Evolutionary conservation across 2,113 vertebrate species (phyloP), one percentile per base, ranked within the genome.

Genomic region (Rhombomys opimus): DNA sequence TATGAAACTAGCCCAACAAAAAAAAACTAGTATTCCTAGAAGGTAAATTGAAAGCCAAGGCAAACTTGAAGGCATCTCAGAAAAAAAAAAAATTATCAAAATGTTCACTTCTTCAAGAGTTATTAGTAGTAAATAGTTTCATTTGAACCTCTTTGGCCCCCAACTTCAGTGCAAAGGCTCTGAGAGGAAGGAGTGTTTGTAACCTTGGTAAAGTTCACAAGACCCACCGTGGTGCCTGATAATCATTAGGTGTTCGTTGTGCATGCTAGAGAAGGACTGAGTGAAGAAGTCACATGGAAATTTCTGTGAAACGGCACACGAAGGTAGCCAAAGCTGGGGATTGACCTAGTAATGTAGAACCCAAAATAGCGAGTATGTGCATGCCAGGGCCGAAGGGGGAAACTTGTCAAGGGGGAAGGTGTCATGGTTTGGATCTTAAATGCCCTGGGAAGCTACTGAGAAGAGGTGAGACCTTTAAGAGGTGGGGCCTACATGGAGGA

Each of bases 91-190:
- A 72, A 72, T 75, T 38, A 89, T 88, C 35, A 76, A 82, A 88
- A 89, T 57, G 52, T 89, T 73, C 65, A 38, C 46, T 82, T 92
- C 92, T 92, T 86, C 76, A 77, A 92, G 97, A 88, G 80, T 67
- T 63, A 63, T 41, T 30, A 25, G 12, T n/a, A 78, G 72, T 52
- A 22, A 93, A 15, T 54, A 50, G 32, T 63, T 20, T 61, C 68
- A 95, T 61, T 35, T 61, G 54, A 95, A 23, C 0, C 1, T 25
- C 68, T 85, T 41, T 63, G 95, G n/a, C 52, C 41, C 59, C 11
- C 46, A 67, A 17, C 18, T 63, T 89, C 35, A 68, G 87, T 59
- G 2, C 27, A 25, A 78, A 22, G 5, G n/a, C 17, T 30, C 52
- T 23, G 6, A 87, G 50, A 77, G 70, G 7, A 67, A 17, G n/a